These are phyloP conservation scores for Pelecanoides urinatrix DNA, from an alignment of 2,113 vertebrate genomes.

Conservation along the genomic window DNA sequence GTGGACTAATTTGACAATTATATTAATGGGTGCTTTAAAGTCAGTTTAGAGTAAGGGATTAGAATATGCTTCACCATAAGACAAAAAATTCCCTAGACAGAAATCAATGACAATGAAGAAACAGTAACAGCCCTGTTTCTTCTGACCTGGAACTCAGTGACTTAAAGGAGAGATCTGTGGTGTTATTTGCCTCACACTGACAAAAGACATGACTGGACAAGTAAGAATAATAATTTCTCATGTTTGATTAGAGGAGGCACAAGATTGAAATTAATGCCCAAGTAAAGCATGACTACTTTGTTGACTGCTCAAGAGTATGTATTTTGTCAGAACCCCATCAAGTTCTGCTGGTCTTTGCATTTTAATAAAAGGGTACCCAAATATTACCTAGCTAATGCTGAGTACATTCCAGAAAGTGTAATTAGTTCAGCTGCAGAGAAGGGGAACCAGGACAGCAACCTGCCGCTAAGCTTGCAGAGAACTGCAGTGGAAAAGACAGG, in stretches of 20 bases:
- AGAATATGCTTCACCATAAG: neutral
- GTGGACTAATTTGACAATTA: neutral
- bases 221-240: neutral
- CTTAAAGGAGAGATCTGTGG: neutral
- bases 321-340: neutral
- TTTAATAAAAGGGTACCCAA: neutral
- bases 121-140: neutral
- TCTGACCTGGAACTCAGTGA: neutral
- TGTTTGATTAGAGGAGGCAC: neutral
- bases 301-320: neutral
- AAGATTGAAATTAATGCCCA: neutral
- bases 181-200: neutral
- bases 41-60: neutral
- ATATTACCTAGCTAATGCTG: too few species aligned
- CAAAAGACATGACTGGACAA: neutral
- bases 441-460: neutral
- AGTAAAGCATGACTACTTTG: neutral
- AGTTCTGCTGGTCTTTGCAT: neutral
- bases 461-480: neutral
- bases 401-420: neutral
- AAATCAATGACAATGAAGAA: neutral
- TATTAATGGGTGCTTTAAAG: neutral
- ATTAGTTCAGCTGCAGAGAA: neutral
- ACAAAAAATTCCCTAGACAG: neutral
- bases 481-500: neutral